Base-by-base conservation (phyloP, 2,888 invertebrate species). In the Plebejus argus region DNA sequence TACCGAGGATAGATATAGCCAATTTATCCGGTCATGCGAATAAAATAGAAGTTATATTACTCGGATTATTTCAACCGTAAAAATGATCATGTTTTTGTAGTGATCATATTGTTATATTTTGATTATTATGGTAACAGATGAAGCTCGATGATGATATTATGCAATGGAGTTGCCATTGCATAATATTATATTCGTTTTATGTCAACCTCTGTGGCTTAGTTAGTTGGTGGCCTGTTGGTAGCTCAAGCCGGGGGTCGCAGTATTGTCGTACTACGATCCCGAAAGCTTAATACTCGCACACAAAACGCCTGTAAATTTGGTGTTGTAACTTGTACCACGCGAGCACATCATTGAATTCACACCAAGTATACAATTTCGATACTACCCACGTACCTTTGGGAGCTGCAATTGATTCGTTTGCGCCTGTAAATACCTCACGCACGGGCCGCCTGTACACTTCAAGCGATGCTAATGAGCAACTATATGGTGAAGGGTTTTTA, bases 361-460 rank as follows among this genome's bases (percentile, higher is more conserved):
- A 53, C 74, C 49, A 74, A 74, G 74, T 53, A 74, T 20, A 74
- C 49, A 20, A 45, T 74, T 39, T 45, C 74, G 74, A 74, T 74
- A 74, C 74, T 49, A 39, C 35, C 71, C 74, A 28, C 74, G 53
- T 74, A 53, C 74, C 74, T 53, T 74, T 49, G 74, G 74, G 74
- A 74, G 74, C 53, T 53, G 74, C 74, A 49, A 74, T 74, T 74
- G 74, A 74, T 74, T 74, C 74, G 74, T 74, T 74, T 53, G 74
- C 74, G 74, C 74, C 72, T 23, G 74, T 15, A 23, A 45, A 45
- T 28, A 74, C 20, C 49, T 53, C 49, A 53, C 53, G 74, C 74
- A 74, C 18, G 8, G 4, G 53, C 28, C 15, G 18, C 28, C 1
- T 28, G 23, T 28, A 53, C 45, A 74, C 45, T 12, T 8, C 1